Evolutionary conservation across 2,888 invertebrate genomes (phyloP).

Genomic region (Oligia fasciuncula): DNA sequence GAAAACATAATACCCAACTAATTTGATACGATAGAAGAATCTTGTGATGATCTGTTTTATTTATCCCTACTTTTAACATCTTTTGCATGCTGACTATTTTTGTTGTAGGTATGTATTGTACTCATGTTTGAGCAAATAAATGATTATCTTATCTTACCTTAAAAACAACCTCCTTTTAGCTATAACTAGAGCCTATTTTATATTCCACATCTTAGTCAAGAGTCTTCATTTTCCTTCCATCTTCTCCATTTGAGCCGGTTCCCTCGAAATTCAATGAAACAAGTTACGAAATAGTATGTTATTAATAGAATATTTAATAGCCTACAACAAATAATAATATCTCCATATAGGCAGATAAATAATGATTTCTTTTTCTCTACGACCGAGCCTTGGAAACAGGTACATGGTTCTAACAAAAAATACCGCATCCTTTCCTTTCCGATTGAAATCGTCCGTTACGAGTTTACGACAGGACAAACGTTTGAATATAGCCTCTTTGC

Average conservation of each 20-base stretch:
- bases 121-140: too few relatives aligned
- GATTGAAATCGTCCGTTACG: constrained; percentile 37
- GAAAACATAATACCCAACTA: too few relatives aligned
- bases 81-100: too few relatives aligned
- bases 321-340: constrained; percentile 13
- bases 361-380: constrained; percentile 28
- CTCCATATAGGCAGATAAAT: constrained; percentile 1
- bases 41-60: too few relatives aligned
- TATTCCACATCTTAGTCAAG: not conserved
- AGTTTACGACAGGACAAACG: not conserved
- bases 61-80: too few relatives aligned
- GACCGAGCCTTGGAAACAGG: constrained; percentile 29
- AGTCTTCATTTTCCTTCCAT: not conserved
- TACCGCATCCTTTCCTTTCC: constrained; percentile 35
- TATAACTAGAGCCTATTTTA: not conserved
- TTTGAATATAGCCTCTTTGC: constrained; percentile 30
- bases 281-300: not conserved
- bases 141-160: too few relatives aligned
- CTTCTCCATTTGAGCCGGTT: not conserved
- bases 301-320: constrained; percentile 2
- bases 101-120: too few relatives aligned
- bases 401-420: constrained; percentile 41
- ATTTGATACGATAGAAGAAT: too few relatives aligned
- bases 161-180: too few relatives aligned
- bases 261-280: not conserved